Evolutionary conservation across 2,888 invertebrate species (phyloP).

Genomic region (Lumbricus terrestris): DNA sequence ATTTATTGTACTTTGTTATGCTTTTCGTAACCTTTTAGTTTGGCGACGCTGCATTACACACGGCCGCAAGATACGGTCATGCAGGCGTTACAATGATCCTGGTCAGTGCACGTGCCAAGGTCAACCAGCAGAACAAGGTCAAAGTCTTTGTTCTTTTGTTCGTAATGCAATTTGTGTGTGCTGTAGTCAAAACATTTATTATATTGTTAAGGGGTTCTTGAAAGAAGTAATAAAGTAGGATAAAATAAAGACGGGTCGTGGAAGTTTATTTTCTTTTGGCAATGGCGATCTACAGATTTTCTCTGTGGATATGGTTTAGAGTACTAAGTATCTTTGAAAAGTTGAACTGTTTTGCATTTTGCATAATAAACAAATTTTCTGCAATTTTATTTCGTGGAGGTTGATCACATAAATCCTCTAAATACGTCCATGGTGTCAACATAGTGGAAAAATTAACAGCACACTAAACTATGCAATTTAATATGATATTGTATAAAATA

Average conservation of each 20-base stretch:
- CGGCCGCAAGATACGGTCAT: constrained; percentile 73
- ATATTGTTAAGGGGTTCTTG: too few relatives aligned
- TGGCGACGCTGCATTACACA: constrained; percentile 28
- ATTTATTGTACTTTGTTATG: not conserved
- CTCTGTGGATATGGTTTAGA: too few relatives aligned
- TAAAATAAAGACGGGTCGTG: not conserved
- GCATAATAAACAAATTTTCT: too few relatives aligned
- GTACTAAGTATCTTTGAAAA: too few relatives aligned
- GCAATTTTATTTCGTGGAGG: too few relatives aligned
- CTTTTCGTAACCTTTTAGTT: not conserved
- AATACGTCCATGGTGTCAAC: too few relatives aligned
- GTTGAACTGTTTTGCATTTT: too few relatives aligned
- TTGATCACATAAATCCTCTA: too few relatives aligned
- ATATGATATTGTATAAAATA: not conserved
- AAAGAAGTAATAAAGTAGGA: not conserved
- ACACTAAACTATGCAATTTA: not conserved
- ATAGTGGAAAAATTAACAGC: too few relatives aligned
- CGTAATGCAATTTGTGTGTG: too few relatives aligned
- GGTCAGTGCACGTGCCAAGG: constrained; percentile 81
- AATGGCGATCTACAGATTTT: too few relatives aligned
- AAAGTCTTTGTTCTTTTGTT: not conserved
- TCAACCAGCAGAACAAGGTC: constrained; percentile 75
- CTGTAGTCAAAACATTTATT: too few relatives aligned
- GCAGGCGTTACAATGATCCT: constrained; percentile 91
- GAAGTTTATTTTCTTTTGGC: not conserved